phyloP scores from a whole-genome alignment of 2,888 invertebrate species.

The Trissonchulus sp. region DNA sequence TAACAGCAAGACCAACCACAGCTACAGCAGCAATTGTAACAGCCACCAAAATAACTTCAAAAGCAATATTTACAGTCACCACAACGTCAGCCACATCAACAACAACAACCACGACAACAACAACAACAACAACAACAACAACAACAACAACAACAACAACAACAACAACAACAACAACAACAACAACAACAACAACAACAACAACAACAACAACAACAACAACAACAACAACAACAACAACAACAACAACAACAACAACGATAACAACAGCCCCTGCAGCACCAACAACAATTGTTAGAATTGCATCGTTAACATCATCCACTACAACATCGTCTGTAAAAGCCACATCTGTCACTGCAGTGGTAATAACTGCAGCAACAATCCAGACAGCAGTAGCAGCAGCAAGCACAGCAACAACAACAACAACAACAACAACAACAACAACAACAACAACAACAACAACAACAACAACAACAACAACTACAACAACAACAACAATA shows the following conservation, averaged over 20 bases:
- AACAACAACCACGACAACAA: constrained; percentile 10
- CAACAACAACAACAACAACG: constrained; percentile 8
- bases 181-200: constrained; percentile 7
- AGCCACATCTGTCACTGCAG: no score
- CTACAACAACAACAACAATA: no score
- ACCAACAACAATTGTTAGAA: no score
- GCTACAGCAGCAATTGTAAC: constrained; percentile 5
- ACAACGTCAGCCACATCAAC: background rate
- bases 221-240: background rate
- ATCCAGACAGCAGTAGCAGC: no score
- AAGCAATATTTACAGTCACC: background rate
- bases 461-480: no score
- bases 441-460: no score
- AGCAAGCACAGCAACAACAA: no score
- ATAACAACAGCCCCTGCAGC: no score
- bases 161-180: constrained; percentile 13
- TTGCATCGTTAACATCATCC: no score
- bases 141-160: background rate
- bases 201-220: constrained; percentile 20
- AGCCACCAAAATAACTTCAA: background rate
- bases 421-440: no score
- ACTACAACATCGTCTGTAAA: no score
- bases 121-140: background rate
- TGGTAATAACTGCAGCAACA: no score
- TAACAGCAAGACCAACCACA: background rate